A percentile compares a stretch with the other conserved stretches of the same genome.
Evolutionary conservation across 2,888 invertebrate genomes (phyloP).

Genomic region (Drosophila multiciliata): DNA sequence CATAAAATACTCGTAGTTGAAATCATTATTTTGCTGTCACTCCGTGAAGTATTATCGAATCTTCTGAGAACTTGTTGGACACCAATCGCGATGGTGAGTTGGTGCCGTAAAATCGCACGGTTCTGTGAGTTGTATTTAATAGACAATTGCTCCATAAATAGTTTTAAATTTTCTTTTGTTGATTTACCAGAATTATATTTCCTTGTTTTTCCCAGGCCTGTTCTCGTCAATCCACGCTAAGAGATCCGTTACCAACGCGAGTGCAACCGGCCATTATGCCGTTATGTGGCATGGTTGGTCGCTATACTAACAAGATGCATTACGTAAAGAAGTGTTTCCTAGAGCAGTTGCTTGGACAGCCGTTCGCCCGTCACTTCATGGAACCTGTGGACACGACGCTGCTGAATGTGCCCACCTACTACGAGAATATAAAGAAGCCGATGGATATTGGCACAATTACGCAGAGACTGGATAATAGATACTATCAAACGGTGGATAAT

Average conservation of each 20-base stretch:
- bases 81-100: conserved; percentile 17
- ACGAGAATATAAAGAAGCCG: conserved; percentile 10
- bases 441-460: conserved; percentile 36
- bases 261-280: conserved; percentile 36
- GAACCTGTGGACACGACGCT: conserved; percentile 26
- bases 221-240: neutral
- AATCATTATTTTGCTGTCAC: neutral
- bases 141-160: neutral
- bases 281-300: neutral
- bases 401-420: conserved; percentile 18
- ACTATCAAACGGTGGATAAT: conserved; percentile 16
- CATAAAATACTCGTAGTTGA: neutral
- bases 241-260: neutral
- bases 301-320: conserved; percentile 39
- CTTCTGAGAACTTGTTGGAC: neutral
- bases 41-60: neutral
- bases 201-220: neutral
- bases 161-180: neutral
- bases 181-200: neutral
- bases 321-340: conserved; percentile 15
- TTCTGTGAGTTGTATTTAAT: neutral
- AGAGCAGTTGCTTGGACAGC: neutral
- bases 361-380: conserved; percentile 17
- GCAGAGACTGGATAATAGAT: conserved; percentile 8
- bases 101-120: neutral